Evolutionary conservation across 1,140 invertebrate genomes (phyloP).

Genomic region (Nixonia krombeini): DNA sequence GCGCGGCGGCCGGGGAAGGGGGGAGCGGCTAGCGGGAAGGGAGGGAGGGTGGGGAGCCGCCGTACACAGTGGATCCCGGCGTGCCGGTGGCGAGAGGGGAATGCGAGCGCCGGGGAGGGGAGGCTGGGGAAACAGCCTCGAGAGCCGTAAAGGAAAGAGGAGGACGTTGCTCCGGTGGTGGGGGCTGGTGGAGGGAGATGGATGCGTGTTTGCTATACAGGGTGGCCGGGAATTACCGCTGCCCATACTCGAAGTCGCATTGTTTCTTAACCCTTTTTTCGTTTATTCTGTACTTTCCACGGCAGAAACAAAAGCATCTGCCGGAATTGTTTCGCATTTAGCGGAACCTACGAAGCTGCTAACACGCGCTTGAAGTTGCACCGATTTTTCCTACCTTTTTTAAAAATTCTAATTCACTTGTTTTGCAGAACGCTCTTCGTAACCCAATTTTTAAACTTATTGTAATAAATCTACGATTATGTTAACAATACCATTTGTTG

Average conservation of each 20-base stretch:
- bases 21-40: conserved; percentile 6
- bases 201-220: conserved; percentile 1
- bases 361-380: too few relatives aligned
- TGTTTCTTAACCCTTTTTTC: too few relatives aligned
- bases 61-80: conserved; percentile 31
- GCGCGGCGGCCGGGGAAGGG: conserved; percentile 10
- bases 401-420: too few relatives aligned
- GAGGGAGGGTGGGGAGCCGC: conserved; percentile 11
- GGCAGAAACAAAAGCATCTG: not conserved
- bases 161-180: conserved; percentile 4
- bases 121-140: conserved; percentile 24
- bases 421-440: too few relatives aligned
- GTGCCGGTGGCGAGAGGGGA: not conserved
- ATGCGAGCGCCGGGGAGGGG: conserved; percentile 3
- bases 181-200: not conserved
- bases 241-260: too few relatives aligned
- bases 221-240: not conserved
- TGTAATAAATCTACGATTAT: too few relatives aligned
- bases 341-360: too few relatives aligned
- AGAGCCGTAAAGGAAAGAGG: conserved; percentile 23
- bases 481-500: too few relatives aligned
- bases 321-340: too few relatives aligned
- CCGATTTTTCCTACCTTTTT: too few relatives aligned
- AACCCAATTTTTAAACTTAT: too few relatives aligned
- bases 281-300: too few relatives aligned